Conservation (phyloP, 1,140 invertebrate species). For the Dendroctonus ponderosae region DNA sequence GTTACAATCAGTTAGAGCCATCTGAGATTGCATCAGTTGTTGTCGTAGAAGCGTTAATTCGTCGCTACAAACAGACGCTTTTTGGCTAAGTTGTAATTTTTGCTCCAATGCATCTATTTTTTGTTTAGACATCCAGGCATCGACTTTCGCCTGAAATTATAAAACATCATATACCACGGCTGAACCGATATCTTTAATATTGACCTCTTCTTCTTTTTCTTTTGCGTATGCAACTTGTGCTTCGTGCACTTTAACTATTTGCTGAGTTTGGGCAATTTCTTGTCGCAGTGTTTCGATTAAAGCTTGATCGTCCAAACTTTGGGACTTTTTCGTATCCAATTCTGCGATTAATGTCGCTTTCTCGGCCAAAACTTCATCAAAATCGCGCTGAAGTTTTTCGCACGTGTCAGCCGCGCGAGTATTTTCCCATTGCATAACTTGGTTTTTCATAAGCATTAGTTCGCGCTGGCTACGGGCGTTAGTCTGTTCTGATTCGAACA, state of each 20-base stretch:
- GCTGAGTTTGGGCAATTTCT: not conserved
- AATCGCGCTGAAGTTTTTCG: not conserved
- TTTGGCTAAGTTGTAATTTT: slow-evolving; percentile 1
- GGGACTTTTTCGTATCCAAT: not conserved
- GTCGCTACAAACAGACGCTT: slow-evolving; percentile 11
- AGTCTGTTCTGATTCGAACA: not conserved
- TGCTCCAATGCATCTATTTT: slow-evolving; percentile 8
- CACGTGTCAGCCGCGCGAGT: no score
- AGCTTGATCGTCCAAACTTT: not conserved
- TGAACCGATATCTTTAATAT: not conserved
- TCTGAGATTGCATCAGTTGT: slow-evolving; percentile 40
- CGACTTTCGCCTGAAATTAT: slow-evolving; percentile 8
- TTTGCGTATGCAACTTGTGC: not conserved
- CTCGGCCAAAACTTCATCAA: not conserved
- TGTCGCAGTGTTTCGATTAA: not conserved
- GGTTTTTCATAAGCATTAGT: not conserved
- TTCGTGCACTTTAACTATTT: not conserved
- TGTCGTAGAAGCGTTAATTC: slow-evolving; percentile 26
- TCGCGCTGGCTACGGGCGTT: not conserved
- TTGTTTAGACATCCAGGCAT: slow-evolving; percentile 14
- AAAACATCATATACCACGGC: no score
- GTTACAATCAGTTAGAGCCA: slow-evolving; percentile 34
- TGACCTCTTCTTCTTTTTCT: not conserved
- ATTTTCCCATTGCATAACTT: not conserved
- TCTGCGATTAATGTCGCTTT: not conserved